Conservation (phyloP, 2,888 invertebrate genomes). For the Chalcosyrphus nemorum region DNA sequence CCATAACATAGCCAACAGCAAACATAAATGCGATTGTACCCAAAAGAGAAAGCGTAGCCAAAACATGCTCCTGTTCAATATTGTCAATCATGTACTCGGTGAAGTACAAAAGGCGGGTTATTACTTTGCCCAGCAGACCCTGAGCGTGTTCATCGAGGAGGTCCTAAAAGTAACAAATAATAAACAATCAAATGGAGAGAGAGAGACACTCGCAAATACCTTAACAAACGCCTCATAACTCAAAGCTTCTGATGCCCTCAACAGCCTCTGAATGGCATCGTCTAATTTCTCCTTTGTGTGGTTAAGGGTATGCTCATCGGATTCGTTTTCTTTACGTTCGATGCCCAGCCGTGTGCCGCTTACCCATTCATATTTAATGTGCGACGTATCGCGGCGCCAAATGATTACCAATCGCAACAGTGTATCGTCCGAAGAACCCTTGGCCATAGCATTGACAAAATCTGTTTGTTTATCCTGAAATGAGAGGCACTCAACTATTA, state of each 20-base stretch:
- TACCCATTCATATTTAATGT: slow-evolving; percentile 95
- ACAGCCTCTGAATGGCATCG: slow-evolving; percentile 87
- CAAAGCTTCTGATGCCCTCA: slow-evolving; percentile 88
- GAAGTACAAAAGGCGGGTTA: slow-evolving; percentile 86
- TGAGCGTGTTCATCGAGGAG: slow-evolving; percentile 90
- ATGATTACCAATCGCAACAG: slow-evolving; percentile 92
- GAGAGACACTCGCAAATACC: slow-evolving; percentile 81
- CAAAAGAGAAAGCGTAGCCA: slow-evolving; percentile 90
- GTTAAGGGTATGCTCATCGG: slow-evolving; percentile 84
- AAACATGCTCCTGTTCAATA: slow-evolving; percentile 89
- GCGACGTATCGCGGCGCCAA: slow-evolving; percentile 93
- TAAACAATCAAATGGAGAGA: background rate
- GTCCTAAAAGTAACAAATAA: no score
- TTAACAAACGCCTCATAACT: slow-evolving; percentile 91
- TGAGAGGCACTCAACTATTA: no score
- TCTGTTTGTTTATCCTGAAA: slow-evolving; percentile 85
- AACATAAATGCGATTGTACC: slow-evolving; percentile 90
- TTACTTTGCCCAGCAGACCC: slow-evolving; percentile 87
- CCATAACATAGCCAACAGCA: slow-evolving; percentile 92
- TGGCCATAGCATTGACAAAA: slow-evolving; percentile 86
- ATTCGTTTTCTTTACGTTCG: slow-evolving; percentile 78
- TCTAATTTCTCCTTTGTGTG: slow-evolving; percentile 89
- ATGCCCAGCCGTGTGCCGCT: slow-evolving; percentile 80
- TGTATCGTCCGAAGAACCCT: slow-evolving; percentile 85
- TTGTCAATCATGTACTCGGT: slow-evolving; percentile 88